Percentiles rank a stretch among this genome's conserved stretches.
phyloP scores from a whole-genome alignment of 2,113 vertebrate genomes.

The Tangachromis dhanisi region DNA sequence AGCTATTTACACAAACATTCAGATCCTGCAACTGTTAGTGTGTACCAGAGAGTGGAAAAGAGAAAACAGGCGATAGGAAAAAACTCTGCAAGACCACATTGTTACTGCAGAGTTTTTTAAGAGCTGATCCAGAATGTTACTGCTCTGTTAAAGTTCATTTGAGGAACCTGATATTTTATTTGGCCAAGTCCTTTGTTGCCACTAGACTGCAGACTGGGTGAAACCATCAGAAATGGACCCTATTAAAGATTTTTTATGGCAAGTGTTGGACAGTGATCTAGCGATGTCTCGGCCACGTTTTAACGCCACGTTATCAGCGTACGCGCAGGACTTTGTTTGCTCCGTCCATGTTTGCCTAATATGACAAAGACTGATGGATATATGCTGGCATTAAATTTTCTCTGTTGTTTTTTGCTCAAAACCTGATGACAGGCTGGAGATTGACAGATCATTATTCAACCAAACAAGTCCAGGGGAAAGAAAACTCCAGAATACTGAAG shows the following conservation, averaged over 20 bases:
- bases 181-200: slow-evolving; percentile 42
- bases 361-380: background rate
- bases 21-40: slow-evolving; percentile 42
- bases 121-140: slow-evolving; percentile 54
- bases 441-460: slow-evolving; percentile 5
- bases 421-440: background rate
- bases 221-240: slow-evolving; percentile 37
- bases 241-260: slow-evolving; percentile 36
- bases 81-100: slow-evolving; percentile 35
- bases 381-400: background rate
- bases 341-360: background rate
- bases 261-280: slow-evolving; percentile 8
- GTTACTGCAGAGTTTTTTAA: slow-evolving; percentile 43
- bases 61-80: slow-evolving; percentile 26
- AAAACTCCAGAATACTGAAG: background rate
- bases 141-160: slow-evolving; percentile 64
- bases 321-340: background rate
- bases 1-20: slow-evolving; percentile 53
- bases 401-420: background rate
- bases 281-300: background rate
- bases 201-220: slow-evolving; percentile 33
- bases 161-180: slow-evolving; percentile 67
- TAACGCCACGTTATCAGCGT: slow-evolving; percentile 3
- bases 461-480: background rate
- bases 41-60: slow-evolving; percentile 33